These are phyloP conservation scores for Octodon degus DNA, from an alignment of 2,113 vertebrate species.

Conservation along the genomic window DNA sequence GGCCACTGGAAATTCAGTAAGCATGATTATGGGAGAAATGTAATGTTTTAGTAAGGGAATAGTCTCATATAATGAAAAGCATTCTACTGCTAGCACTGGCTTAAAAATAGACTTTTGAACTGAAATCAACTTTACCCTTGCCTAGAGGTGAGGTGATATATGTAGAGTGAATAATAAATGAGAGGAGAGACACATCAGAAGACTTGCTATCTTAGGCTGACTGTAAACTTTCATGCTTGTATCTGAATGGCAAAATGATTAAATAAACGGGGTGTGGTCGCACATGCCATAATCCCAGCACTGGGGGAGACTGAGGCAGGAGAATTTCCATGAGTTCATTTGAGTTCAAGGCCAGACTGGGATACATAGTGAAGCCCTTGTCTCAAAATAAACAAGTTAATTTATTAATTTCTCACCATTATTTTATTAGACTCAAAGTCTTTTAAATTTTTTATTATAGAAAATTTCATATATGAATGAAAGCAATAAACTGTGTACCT, in stretches of 20 bases:
- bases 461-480: slow-evolving; percentile 23
- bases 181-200: neutral
- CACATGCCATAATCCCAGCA: neutral
- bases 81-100: neutral
- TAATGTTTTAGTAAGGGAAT: slow-evolving; percentile 29
- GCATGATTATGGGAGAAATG: neutral
- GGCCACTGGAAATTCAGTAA: neutral
- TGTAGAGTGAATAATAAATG: neutral
- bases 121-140: slow-evolving; percentile 18
- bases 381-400: neutral
- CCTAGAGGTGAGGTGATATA: neutral
- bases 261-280: neutral
- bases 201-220: neutral
- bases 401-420: neutral
- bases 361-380: neutral
- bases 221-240: neutral
- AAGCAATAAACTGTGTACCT: neutral
- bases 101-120: slow-evolving; percentile 20
- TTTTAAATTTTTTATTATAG: slow-evolving; percentile 19
- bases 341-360: neutral
- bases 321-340: neutral
- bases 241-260: slow-evolving; percentile 28
- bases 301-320: neutral
- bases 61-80: slow-evolving; percentile 18
- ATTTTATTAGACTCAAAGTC: slow-evolving; percentile 44